These are phyloP conservation scores for Scolopax mira DNA, from an alignment of 2,113 vertebrate species.

Conservation along the genomic window DNA sequence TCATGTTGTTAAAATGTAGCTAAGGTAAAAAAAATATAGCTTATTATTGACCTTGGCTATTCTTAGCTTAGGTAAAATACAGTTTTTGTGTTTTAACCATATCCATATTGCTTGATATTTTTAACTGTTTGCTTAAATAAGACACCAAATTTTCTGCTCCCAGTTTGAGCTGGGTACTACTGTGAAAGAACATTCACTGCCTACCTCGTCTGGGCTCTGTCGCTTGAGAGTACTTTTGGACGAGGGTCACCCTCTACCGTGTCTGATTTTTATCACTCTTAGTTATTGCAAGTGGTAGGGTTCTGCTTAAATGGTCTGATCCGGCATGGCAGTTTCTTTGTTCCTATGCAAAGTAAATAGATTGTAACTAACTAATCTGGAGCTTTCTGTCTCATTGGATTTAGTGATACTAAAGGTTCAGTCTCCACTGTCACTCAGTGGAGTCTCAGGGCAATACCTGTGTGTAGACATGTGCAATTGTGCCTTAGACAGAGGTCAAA, in stretches of 20 bases:
- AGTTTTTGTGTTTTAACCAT: not conserved
- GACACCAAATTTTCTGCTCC: not conserved
- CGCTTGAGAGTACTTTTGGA: not conserved
- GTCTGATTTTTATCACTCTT: constrained; percentile 56
- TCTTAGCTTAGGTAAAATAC: not conserved
- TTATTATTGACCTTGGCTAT: not conserved
- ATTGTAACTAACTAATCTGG: constrained; percentile 60
- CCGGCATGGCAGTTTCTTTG: constrained; percentile 62
- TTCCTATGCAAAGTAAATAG: constrained; percentile 64
- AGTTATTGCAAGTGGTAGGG: constrained; percentile 45
- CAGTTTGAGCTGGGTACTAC: not conserved
- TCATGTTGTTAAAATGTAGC: not conserved
- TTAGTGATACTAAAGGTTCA: constrained; percentile 38
- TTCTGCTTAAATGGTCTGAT: constrained; percentile 59
- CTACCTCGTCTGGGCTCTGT: not conserved
- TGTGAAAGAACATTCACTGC: not conserved
- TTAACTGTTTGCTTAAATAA: not conserved
- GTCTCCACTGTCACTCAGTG: not conserved
- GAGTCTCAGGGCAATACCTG: not conserved
- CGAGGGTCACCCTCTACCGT: not conserved
- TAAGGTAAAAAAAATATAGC: not conserved
- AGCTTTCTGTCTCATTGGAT: constrained; percentile 54
- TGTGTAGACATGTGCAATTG: not conserved
- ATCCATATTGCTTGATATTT: not conserved
- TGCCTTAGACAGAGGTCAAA: not conserved